These are phyloP conservation scores for Formica exsecta DNA, from an alignment of 1,140 invertebrate species.

Conservation along the genomic window DNA sequence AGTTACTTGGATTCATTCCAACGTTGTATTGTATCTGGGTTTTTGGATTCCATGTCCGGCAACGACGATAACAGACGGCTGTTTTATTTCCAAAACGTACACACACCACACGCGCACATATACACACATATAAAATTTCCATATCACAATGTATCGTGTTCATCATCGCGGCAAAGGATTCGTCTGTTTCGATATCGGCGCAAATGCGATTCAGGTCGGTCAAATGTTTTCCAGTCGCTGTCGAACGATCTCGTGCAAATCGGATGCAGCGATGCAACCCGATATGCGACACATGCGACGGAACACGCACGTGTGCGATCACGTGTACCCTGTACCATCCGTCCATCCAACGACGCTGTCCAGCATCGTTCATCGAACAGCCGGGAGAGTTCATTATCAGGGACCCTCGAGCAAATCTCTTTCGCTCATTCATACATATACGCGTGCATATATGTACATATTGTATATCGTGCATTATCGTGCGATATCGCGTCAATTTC, in stretches of 20 bases:
- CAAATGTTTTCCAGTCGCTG: constrained; percentile 53
- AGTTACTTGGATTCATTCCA: constrained; percentile 31
- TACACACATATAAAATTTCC: neutral
- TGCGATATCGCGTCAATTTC: neutral
- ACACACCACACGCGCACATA: neutral
- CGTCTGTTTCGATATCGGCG: constrained; percentile 23
- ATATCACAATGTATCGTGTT: constrained; percentile 5
- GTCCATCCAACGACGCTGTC: neutral
- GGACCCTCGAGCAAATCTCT: constrained; percentile 56
- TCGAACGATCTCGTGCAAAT: constrained; percentile 51
- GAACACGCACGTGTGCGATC: constrained; percentile 32
- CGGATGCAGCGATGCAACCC: constrained; percentile 34
- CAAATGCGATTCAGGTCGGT: constrained; percentile 10
- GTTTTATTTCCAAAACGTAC: constrained; percentile 42
- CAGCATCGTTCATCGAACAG: constrained; percentile 22
- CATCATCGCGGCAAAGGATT: neutral
- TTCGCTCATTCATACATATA: neutral
- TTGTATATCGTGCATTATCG: no score
- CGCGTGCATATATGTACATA: neutral
- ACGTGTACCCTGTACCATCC: constrained; percentile 31
- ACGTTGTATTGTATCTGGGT: neutral
- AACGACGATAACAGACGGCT: constrained; percentile 33
- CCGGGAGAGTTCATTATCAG: constrained; percentile 60
- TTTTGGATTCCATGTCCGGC: neutral
- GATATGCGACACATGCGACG: constrained; percentile 30